Evolutionary conservation across 2,113 vertebrate species (phyloP), one percentile per base, ranked within the genome.

Genomic region (Zapornia atra): DNA sequence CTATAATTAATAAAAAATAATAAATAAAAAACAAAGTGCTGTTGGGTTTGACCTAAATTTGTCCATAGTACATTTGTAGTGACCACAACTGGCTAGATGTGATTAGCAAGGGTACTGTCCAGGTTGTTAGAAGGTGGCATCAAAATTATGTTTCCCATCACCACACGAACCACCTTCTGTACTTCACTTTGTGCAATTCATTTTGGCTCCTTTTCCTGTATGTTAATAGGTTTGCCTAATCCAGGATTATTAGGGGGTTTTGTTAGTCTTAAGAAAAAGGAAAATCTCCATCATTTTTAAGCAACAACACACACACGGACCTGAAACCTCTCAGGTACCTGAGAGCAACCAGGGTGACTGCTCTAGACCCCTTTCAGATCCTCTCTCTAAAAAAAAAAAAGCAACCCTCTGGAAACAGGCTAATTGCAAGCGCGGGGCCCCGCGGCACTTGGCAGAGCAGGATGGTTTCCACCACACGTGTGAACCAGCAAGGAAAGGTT

Each of bases 211-310:
- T 36, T 61, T 42, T 81, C 50, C 63, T 70, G 0, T 1, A n/a
- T 15, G 40, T 40, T 84, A 94, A 92, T 42, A 77, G n/a, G 12
- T 48, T 78, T 91, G 42, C 78, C 77, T 91, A 86, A 94, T 63
- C 69, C 50, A 29, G 61, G 68, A 72, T 89, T 92, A 61, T 46
- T 61, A 33, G 25, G 11, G 26, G 25, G 26, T 28, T 94, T 90
- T 85, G 38, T 42, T 22, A 61, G 36, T 50, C 72, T 68, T 53
- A 40, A 80, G 54, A 24, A 68, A 26, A 63, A 26, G 4, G 40
- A 61, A 75, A 82, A 33, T 44, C 34, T 33, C 46, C 36, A n/a
- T 16, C 18, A n/a, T 31, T 53, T 33, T 18, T 9, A 34, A 72
- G 29, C 48, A 75, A 38, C 46, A 51, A 38, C 12, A 48, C 1